Evolutionary conservation across 2,113 vertebrate species (phyloP), one percentile per base, ranked within the genome.

Genomic region (Podarcis muralis): DNA sequence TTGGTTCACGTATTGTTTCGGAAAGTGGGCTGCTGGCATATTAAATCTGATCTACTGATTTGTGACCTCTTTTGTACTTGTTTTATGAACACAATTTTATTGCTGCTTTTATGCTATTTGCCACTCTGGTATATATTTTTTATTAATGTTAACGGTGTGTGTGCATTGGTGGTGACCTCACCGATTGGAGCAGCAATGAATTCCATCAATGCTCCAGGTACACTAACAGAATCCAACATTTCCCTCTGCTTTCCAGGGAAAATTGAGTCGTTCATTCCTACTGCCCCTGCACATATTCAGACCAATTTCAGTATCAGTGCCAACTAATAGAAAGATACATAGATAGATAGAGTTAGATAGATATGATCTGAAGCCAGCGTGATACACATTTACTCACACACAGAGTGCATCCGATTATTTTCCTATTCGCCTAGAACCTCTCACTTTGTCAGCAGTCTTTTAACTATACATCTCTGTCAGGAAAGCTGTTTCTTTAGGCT

Each of bases 401-500:
- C 15, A 13, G 37, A 53, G 15, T 68, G 72, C 74, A 59, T 74
- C 69, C n/a, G 40, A 86, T 81, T 75, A 89, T 86, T 85, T 48
- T 48, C 71, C 27, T 27, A 69, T 81, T 76, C 43, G 43, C 72
- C 48, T 65, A 9, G 30, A 74, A 27, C 4, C 35, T 65, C 35
- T 80, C 7, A 65, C 71, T 75, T 85, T 69, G 59, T 23, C 43
- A 69, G 79, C 75, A 71, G 66, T 80, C 30, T 76, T 77, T 43
- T 48, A 65, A 71, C 40, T 78, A 43, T 65, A 43, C 35, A 59
- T 83, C 81, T 90, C 66, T 78, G 65, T 62, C 66, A 35, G 65
- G 62, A 76, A 30, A 84, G 48, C 22, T 20, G 30, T 91, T 86
- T 83, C 76, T 65, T 43, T 75, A 48, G 74, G 37, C 84, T 79